Evolutionary conservation across 2,797 vertebrate genomes (phyloP).

Genomic region (Muscicapa comitata): DNA sequence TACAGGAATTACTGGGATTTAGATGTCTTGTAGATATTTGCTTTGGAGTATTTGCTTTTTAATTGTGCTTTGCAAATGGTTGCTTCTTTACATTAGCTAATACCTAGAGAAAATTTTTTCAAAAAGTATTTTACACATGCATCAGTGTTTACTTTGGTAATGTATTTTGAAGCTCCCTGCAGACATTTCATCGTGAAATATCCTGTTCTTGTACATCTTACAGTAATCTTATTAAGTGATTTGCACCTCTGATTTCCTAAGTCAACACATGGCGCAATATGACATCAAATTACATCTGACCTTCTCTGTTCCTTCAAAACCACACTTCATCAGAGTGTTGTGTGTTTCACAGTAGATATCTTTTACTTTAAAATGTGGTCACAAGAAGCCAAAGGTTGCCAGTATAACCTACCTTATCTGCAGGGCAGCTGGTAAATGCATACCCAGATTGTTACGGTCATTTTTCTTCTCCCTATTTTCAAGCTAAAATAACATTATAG

Average conservation of each 20-base stretch:
- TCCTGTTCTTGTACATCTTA: not conserved
- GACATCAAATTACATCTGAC: not conserved
- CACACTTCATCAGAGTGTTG: not conserved
- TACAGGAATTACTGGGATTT: too few species aligned
- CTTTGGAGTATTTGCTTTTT: not conserved
- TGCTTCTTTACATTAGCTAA: not conserved
- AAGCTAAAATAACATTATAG: conserved; percentile 14
- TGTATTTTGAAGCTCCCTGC: not conserved
- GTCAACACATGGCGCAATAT: not conserved
- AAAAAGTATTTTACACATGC: not conserved
- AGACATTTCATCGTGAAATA: not conserved
- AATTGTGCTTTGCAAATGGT: not conserved
- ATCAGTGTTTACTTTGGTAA: not conserved
- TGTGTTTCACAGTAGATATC: not conserved
- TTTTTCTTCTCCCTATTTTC: conserved; percentile 19
- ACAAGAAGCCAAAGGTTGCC: not conserved
- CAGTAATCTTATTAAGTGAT: not conserved
- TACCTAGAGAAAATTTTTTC: not conserved
- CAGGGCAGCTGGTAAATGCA: not conserved
- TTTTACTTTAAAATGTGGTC: not conserved
- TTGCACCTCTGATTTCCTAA: not conserved
- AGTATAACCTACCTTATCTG: not conserved
- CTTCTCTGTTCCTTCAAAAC: not conserved
- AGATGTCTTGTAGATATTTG: too few species aligned
- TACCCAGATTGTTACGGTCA: not conserved